phyloP scores from a whole-genome alignment of 2,113 vertebrate genomes.

The Oriolus oriolus region DNA sequence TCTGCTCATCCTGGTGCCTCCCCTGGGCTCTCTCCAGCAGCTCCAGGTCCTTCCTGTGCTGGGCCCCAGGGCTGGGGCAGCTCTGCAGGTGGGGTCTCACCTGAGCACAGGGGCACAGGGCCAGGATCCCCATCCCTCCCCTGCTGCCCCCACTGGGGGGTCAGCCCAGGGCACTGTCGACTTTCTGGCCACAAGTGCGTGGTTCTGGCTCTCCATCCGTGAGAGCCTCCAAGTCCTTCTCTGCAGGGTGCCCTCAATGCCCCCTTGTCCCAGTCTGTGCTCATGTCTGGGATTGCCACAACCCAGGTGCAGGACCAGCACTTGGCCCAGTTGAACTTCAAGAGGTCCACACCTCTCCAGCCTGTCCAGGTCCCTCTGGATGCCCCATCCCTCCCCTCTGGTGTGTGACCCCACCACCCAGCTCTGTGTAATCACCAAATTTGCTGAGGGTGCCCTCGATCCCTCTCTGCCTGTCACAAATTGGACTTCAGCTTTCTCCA shows the following conservation, averaged over 20 bases:
- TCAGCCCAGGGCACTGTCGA: accelerated
- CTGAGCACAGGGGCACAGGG: neutral
- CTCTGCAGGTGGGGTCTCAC: neutral
- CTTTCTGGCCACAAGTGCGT: neutral
- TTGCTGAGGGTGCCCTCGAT: neutral
- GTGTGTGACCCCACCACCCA: neutral
- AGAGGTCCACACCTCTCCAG: neutral
- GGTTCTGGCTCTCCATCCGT: neutral
- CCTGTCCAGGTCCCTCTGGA: neutral
- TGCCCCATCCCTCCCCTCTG: neutral
- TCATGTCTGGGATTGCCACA: neutral
- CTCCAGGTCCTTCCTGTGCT: neutral
- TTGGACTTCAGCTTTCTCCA: neutral
- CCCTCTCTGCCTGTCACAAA: neutral
- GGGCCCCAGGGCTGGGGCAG: neutral
- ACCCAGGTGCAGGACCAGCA: neutral
- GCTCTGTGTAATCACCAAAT: neutral
- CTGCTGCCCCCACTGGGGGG: accelerated
- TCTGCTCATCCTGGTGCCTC: neutral
- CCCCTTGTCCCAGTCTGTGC: neutral
- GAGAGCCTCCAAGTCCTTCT: neutral
- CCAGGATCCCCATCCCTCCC: neutral
- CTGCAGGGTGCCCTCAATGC: neutral
- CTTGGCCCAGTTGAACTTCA: neutral
- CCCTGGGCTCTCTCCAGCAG: neutral